Base-by-base conservation (phyloP, 2,797 vertebrate genomes). In the Cyclopterus lumpus region DNA sequence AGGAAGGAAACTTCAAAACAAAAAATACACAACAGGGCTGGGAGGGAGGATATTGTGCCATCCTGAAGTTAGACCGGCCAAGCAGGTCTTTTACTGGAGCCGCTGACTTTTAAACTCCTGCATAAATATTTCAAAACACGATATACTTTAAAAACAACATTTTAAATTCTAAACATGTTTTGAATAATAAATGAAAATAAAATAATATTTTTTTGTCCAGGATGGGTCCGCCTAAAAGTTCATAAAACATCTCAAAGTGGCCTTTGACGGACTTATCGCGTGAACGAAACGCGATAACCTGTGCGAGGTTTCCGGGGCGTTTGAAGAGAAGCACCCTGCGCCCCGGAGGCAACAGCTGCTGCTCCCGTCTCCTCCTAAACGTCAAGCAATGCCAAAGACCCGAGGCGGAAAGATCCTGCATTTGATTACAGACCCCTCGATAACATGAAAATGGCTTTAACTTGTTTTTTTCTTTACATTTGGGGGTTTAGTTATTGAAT, bases 1-100 rank as follows among this genome's bases (percentile, higher is more conserved):
- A 89, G 85, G 89, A 91, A 88, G 90, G 91, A 91, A 91, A 89
- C 77, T 32, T 71, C 72, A 55, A 75, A 77, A 84, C 82, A 36
- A 85, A 80, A 76, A 75, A 14, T 59, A 62, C 34, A 58, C 22
- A 75, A 83, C 61, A 46, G 16, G 49, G 69, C 64, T 40, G 30
- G 30, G 75, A 68, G 38, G 69, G 42, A 66, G 58, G 59, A 16
- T 49, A 62, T 49, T 44, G 8, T 26, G 16, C 49, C 14, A 38
- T 11, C 34, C 34, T 48, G 12, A 18, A 32, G 22, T 53, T 28
- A 28, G n/a, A 34, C 14, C 1, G 20, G 42, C 8, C 18, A 58
- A 63, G 26, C 30, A 12, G 26, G 30, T 48, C 48, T 44, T 71
- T 71, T 44, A 63, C 49, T 67, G 57, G 64, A 62, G 73, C 40